Base-by-base conservation (phyloP, 1,140 invertebrate genomes). In the Globodera rostochiensis region DNA sequence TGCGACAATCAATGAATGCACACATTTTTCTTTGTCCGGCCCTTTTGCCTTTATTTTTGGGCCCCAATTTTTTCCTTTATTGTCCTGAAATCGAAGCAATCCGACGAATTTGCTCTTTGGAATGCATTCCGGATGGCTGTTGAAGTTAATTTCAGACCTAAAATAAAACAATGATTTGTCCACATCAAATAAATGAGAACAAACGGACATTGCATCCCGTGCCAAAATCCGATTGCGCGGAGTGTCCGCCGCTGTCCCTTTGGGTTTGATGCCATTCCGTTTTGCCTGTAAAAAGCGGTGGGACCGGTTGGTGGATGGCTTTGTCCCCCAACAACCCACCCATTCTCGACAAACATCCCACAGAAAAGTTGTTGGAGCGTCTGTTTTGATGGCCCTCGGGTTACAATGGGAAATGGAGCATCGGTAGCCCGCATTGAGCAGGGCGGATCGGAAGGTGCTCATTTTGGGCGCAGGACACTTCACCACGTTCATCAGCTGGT, bases 371-470 rank as follows among this genome's bases (percentile, higher is more conserved):
- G 93, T 90, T 0, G 98, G 95, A 0, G 97, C 97, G 91, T 96
- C 92, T 0, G 97, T 98, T 91, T 99, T 99, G 4, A 98, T 91
- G 0, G 95, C 96, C 82, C 93, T 93, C 86, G 94, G 94, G 74
- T 92, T 92, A 74, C 94, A 94, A 91, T 99, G 98, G 0, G 96
- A 97, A 82, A 93, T 93, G 0, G 96, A 98, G 5, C 98, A 96
- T 85, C 92, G 91, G 91, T 95, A 98, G 1, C 96, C 96, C 13
- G 94, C 95, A 92, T 98, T 95, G 36, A 98, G 88, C 73, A 99
- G 90, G 0, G 96, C 97, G 4, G 97, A 99, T 85, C 96, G 82
- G 25, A 87, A 69, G 53, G 53, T 60, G n/a, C 80, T 57, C n/a
- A 74, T 46, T 57, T 86, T 87, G 83, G 86, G 84, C 11, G 80